phyloP scores from a whole-genome alignment of 2,888 invertebrate species.

The Spicauda simplicius region DNA sequence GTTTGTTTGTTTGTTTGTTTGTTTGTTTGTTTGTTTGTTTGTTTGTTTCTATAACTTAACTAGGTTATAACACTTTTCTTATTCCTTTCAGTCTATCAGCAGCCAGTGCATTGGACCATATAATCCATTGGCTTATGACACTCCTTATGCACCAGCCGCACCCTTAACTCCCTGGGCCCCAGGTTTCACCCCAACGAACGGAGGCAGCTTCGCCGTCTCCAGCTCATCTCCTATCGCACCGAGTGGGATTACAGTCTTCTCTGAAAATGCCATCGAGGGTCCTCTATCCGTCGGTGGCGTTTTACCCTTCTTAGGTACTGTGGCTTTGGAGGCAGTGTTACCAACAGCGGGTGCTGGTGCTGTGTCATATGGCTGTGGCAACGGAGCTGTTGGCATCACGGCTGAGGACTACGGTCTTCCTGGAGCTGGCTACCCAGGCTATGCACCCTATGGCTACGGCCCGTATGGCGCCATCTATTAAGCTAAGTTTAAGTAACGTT shows the following conservation, averaged over 20 bases:
- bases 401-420: constrained; percentile 45
- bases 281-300: constrained; percentile 54
- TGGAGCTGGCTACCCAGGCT: not conserved
- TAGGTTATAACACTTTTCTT: not conserved
- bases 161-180: constrained; percentile 31
- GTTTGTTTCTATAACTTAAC: too few species aligned
- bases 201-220: constrained; percentile 54
- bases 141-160: constrained; percentile 25
- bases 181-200: constrained; percentile 53
- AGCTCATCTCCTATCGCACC: constrained; percentile 57
- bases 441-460: constrained; percentile 17
- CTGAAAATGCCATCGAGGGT: constrained; percentile 61
- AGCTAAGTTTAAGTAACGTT: not conserved
- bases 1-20: too few species aligned
- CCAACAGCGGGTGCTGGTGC: constrained; percentile 56
- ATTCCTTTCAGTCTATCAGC: constrained; percentile 38
- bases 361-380: constrained; percentile 58
- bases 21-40: too few species aligned
- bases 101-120: constrained; percentile 41
- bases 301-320: constrained; percentile 60
- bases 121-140: constrained; percentile 24
- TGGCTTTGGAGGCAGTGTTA: constrained; percentile 54
- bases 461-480: constrained; percentile 28
- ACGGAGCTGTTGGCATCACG: constrained; percentile 52
- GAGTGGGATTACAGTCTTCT: constrained; percentile 55